Conservation (phyloP, 1,140 invertebrate genomes). For the Orchestia grillus region DNA sequence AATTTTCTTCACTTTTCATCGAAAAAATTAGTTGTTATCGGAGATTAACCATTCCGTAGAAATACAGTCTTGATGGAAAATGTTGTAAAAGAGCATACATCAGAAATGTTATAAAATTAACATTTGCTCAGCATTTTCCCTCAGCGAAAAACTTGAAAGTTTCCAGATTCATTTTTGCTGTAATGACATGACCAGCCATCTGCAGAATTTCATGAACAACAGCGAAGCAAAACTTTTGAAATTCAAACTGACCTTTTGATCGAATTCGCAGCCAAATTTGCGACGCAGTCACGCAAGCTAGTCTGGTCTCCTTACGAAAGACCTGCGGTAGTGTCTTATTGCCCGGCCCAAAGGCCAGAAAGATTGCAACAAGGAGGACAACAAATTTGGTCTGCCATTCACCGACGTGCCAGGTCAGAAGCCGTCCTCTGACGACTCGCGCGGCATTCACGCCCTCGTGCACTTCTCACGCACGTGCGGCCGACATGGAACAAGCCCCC, state of each 20-base stretch:
- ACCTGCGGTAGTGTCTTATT: neutral
- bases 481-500: no score
- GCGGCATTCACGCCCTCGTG: neutral
- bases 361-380: neutral
- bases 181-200: neutral
- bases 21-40: no score
- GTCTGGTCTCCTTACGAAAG: neutral
- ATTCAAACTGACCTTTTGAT: neutral
- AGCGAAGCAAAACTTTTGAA: neutral
- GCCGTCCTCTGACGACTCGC: neutral
- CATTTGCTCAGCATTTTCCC: neutral
- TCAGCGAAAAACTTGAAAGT: no score
- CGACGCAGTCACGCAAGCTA: neutral
- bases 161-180: neutral
- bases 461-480: neutral
- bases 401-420: slow-evolving; percentile 5
- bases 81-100: neutral
- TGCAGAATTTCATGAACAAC: neutral
- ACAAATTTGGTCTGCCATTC: neutral
- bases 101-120: neutral
- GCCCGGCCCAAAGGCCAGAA: neutral
- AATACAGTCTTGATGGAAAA: neutral
- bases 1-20: no score
- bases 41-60: no score
- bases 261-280: neutral